Percentiles rank a stretch among this genome's conserved stretches.
Conservation (phyloP, 1,140 invertebrate species). For the Eriosoma lanigerum region DNA sequence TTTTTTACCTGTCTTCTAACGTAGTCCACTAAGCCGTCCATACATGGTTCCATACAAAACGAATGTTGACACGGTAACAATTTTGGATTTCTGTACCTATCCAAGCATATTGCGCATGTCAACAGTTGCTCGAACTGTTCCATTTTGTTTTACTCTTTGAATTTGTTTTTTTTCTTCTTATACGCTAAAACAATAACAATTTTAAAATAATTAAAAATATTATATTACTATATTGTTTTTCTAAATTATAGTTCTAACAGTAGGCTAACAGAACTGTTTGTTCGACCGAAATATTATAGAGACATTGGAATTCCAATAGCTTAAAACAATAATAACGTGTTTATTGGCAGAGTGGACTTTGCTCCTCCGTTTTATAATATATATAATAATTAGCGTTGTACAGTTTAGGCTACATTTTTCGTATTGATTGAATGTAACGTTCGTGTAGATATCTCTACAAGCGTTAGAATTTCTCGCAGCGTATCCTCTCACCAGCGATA, state of each 20-base stretch:
- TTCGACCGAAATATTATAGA: neutral
- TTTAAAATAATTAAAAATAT: neutral
- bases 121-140: slow-evolving; percentile 97
- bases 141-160: slow-evolving; percentile 64
- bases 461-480: neutral
- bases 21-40: slow-evolving; percentile 95
- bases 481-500: neutral
- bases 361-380: too few relatives aligned
- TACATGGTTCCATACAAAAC: slow-evolving; percentile 97
- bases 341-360: too few relatives aligned
- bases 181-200: neutral
- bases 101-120: slow-evolving; percentile 96
- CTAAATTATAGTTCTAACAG: too few relatives aligned
- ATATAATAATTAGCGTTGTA: too few relatives aligned
- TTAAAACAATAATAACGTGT: too few relatives aligned
- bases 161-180: neutral
- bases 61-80: slow-evolving; percentile 98
- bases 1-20: slow-evolving; percentile 80
- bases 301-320: too few relatives aligned
- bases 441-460: neutral
- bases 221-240: too few relatives aligned
- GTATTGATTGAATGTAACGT: neutral
- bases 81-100: slow-evolving; percentile 95
- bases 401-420: too few relatives aligned
- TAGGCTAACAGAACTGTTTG: neutral